Evolutionary conservation across 30 jellyfish, hydroid and myxozoan species (phyloP), one percentile per base, ranked within the genome.

Genomic region (Pseudorhiza aurosa): DNA sequence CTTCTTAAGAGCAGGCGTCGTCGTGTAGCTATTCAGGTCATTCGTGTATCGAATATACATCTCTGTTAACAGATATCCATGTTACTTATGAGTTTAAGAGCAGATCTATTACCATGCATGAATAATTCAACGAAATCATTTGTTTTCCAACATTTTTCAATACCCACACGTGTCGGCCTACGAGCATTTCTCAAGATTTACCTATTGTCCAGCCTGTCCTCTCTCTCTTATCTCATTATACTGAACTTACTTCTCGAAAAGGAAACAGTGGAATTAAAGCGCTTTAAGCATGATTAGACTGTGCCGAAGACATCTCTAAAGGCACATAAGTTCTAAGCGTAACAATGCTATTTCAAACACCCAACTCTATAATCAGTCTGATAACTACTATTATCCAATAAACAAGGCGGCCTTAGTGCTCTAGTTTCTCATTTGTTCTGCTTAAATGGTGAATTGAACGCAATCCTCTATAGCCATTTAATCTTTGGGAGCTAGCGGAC

Each of bases 151-250:
- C 91, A 42, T 22, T 80, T 65, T 64, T 64, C 84, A 64, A 80
- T 55, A 62, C 84, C 85, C 84, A 70, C 91, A 80, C 91, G 91
- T 80, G 91, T 80, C 91, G 91, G 91, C 91, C 91, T 80, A 64
- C 42, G 84, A 80, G 91, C 91, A 62, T 80, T 80, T 80, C 91
- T 80, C 63, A 49, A 53, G 91, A 80, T 65, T 58, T 53, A 11
- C 47, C 58, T 31, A 37, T 80, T 80, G 91, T 80, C 43, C 45
- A 24, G 71, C 31, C 84, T 50, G 91, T 50, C 84, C 91, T 80
- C 77, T 80, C 77, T 36, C 26, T 18, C 24, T 80, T 39, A 80
- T 80, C 91, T 63, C 91, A 80, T 80, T 80, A 80, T 49, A 80
- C 77, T 80, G 91, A 80, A 57, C 91, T 65, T 56, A 50, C 84